Evolutionary conservation across 2,797 vertebrate genomes (phyloP).

Genomic region (Percopsis omiscomaycus): DNA sequence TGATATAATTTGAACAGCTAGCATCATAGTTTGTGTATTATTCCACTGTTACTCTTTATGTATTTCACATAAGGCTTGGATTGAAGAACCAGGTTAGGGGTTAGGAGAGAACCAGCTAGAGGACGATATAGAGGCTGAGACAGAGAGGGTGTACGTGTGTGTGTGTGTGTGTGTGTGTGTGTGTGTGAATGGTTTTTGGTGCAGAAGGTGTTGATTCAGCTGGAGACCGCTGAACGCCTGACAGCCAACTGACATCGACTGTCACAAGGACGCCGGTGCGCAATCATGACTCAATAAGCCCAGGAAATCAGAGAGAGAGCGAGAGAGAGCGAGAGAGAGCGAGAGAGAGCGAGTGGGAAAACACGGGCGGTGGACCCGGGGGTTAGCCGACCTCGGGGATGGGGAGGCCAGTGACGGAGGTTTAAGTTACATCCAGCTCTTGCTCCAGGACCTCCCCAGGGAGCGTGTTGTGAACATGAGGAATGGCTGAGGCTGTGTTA

Average conservation of each 20-base stretch:
- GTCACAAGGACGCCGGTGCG: constrained; percentile 58
- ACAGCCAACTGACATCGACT: constrained; percentile 74
- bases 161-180: constrained; percentile 12
- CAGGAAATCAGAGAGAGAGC: constrained; percentile 41
- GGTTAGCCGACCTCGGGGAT: constrained; percentile 50
- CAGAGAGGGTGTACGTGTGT: constrained; percentile 7
- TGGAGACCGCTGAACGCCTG: constrained; percentile 65
- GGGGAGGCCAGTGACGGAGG: constrained; percentile 18
- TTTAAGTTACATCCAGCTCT: constrained; percentile 57
- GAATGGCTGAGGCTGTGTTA: constrained; percentile 45
- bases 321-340: constrained; percentile 25
- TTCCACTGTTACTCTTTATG: constrained; percentile 2
- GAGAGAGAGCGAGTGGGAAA: constrained; percentile 17
- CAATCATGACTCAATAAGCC: constrained; percentile 77
- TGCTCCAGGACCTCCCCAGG: constrained; percentile 52
- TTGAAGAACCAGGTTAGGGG: too few species aligned
- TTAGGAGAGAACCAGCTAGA: too few species aligned
- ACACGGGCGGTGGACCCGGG: constrained; percentile 37
- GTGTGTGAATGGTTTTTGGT: constrained; percentile 23
- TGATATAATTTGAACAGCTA: neutral
- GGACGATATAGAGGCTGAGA: constrained; percentile 4
- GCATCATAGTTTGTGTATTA: constrained; percentile 20
- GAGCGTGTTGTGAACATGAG: constrained; percentile 60
- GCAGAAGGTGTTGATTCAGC: constrained; percentile 77
- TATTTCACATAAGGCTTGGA: neutral